Percentiles rank a stretch among this genome's conserved stretches.
These are phyloP conservation scores for Toxotes lorentzi DNA, from an alignment of 2,797 vertebrate genomes.

Conservation along the genomic window DNA sequence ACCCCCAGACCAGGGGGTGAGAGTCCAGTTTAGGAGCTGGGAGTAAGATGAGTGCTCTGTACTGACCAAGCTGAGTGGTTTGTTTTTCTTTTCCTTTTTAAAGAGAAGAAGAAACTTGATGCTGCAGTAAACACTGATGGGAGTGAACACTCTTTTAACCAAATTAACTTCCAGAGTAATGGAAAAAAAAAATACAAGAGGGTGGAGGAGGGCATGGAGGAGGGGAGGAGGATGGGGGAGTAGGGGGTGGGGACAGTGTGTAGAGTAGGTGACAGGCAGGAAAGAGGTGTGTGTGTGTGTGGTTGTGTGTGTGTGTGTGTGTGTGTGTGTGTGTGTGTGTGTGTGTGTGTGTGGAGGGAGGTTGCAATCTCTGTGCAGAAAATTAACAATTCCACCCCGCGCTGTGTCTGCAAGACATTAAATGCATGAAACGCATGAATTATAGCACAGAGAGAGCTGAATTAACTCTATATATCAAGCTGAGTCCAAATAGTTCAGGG, in stretches of 20 bases:
- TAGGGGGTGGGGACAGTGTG: conserved; percentile 35
- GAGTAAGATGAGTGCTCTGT: background rate
- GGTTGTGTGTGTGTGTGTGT: conserved; percentile 7
- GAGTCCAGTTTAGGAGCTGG: conserved; percentile 32
- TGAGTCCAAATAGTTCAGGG: conserved; percentile 76
- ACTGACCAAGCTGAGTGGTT: conserved; percentile 5
- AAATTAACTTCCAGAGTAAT: conserved; percentile 67
- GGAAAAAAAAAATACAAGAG: conserved; percentile 40
- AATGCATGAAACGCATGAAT: conserved; percentile 79
- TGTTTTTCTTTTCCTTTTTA: background rate
- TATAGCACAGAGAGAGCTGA: conserved; percentile 67
- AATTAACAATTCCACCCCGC: conserved; percentile 75
- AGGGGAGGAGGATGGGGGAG: conserved; percentile 1
- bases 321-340: conserved; percentile 14
- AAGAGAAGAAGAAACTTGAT: conserved; percentile 54
- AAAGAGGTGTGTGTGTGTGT: conserved; percentile 31
- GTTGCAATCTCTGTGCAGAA: conserved; percentile 65
- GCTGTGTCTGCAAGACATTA: conserved; percentile 72
- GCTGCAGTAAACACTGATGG: conserved; percentile 55
- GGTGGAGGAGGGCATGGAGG: conserved; percentile 2
- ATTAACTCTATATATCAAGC: conserved; percentile 84
- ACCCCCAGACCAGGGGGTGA: conserved; percentile 46
- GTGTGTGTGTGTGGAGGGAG: conserved; percentile 19
- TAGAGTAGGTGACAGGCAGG: conserved; percentile 47
- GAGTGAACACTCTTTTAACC: conserved; percentile 59